Conservation (phyloP, 2,888 invertebrate genomes). For the Drosophila melanosoma region DNA sequence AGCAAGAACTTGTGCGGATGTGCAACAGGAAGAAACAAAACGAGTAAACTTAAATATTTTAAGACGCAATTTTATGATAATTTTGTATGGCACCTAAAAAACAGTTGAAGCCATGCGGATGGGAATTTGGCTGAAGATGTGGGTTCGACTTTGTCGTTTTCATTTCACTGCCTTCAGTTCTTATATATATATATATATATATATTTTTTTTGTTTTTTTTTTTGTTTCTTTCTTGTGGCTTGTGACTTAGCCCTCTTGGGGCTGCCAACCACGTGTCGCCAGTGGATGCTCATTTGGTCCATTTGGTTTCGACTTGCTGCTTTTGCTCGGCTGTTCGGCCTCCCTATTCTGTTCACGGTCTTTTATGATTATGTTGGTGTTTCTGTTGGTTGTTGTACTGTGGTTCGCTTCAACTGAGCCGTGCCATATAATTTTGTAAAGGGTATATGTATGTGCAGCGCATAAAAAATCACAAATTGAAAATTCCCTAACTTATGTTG, state of each 20-base stretch:
- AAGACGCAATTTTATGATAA: constrained; percentile 56
- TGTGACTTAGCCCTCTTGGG: background rate
- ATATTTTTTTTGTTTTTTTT: background rate
- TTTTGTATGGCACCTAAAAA: constrained; percentile 21
- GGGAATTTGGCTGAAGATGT: background rate
- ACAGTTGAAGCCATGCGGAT: constrained; percentile 4
- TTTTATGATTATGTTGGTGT: constrained; percentile 20
- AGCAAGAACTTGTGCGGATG: constrained; percentile 1
- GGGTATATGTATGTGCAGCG: background rate
- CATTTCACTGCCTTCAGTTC: background rate
- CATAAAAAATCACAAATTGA: background rate
- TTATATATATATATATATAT: too few relatives aligned
- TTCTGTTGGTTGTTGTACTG: constrained; percentile 9
- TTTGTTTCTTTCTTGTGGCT: constrained; percentile 2
- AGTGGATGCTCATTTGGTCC: constrained; percentile 18
- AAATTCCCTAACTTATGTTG: background rate
- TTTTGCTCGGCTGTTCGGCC: constrained; percentile 5
- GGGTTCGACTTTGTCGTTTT: constrained; percentile 1
- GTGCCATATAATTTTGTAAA: background rate
- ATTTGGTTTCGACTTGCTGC: constrained; percentile 18
- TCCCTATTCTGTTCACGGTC: constrained; percentile 3
- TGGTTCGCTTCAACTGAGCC: constrained; percentile 8
- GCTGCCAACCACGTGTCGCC: constrained; percentile 31
- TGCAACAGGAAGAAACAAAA: constrained; percentile 31
- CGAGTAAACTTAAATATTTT: constrained; percentile 49